Percentiles rank a stretch among this genome's conserved stretches.
Evolutionary conservation across 2,797 vertebrate genomes (phyloP).

Genomic region (Cossypha niveicapilla): DNA sequence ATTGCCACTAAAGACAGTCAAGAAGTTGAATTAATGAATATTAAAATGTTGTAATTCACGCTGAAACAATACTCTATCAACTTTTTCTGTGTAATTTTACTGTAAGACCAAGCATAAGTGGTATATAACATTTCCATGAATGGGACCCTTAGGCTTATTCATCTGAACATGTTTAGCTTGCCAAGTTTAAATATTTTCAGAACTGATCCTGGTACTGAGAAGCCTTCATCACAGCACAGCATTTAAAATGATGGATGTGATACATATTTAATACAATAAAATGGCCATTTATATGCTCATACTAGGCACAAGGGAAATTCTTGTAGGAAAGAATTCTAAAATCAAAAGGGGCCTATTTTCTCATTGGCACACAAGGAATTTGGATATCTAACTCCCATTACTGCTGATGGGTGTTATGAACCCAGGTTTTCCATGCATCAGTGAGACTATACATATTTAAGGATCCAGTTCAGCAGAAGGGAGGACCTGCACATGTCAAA

Average conservation of each 20-base stretch:
- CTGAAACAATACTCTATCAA: slow-evolving; percentile 64
- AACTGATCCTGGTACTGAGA: slow-evolving; percentile 71
- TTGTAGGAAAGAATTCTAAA: slow-evolving; percentile 70
- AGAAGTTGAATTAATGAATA: slow-evolving; percentile 57
- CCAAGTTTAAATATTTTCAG: slow-evolving; percentile 78
- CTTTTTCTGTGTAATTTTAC: slow-evolving; percentile 59
- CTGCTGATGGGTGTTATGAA: slow-evolving; percentile 43
- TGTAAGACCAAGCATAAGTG: slow-evolving; percentile 49
- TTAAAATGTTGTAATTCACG: slow-evolving; percentile 65
- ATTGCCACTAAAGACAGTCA: slow-evolving; percentile 7
- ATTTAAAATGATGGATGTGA: slow-evolving; percentile 79
- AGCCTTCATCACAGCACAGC: slow-evolving; percentile 74
- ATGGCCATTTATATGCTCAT: slow-evolving; percentile 76
- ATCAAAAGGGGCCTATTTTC: slow-evolving; percentile 63
- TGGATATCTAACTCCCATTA: slow-evolving; percentile 50
- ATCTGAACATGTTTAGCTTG: slow-evolving; percentile 71
- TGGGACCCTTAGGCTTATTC: slow-evolving; percentile 71
- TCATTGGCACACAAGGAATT: slow-evolving; percentile 60
- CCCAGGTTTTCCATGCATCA: slow-evolving; percentile 15
- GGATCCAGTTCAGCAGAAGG: neutral
- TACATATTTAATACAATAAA: slow-evolving; percentile 81
- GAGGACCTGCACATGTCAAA: neutral
- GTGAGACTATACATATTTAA: neutral
- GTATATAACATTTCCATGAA: slow-evolving; percentile 67
- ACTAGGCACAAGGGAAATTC: slow-evolving; percentile 76